These are phyloP conservation scores for Xanthia icteritia DNA, from an alignment of 2,888 invertebrate species.

Conservation along the genomic window DNA sequence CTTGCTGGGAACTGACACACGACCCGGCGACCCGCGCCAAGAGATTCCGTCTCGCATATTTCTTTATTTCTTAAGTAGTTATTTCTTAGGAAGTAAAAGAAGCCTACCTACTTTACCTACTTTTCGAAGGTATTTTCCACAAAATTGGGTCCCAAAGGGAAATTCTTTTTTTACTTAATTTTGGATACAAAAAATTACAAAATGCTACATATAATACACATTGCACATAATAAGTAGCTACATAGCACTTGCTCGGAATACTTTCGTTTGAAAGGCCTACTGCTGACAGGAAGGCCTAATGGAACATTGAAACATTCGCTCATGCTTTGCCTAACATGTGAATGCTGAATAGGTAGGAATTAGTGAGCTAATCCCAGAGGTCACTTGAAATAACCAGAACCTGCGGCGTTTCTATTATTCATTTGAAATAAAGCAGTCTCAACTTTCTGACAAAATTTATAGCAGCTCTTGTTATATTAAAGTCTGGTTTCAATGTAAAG, in stretches of 20 bases:
- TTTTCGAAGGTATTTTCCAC: conserved; percentile 10
- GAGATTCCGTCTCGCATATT: conserved; percentile 43
- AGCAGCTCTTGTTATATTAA: conserved; percentile 26
- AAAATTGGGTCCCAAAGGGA: background rate
- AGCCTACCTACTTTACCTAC: conserved; percentile 29
- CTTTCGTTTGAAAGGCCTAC: background rate
- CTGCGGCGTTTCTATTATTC: conserved; percentile 7
- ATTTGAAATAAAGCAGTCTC: conserved; percentile 29
- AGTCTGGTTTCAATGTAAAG: conserved; percentile 33
- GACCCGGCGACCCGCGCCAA: conserved; percentile 59
- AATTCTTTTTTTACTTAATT: conserved; percentile 3
- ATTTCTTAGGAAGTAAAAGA: conserved; percentile 40
- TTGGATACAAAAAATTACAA: background rate
- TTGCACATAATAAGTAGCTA: background rate
- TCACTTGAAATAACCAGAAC: background rate
- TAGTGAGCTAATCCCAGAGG: background rate
- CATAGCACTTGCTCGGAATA: background rate
- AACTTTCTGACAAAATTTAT: conserved; percentile 16
- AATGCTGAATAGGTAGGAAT: background rate
- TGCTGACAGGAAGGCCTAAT: background rate
- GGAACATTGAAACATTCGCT: background rate
- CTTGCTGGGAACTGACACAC: conserved; percentile 63
- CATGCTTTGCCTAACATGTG: background rate
- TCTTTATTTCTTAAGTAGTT: conserved; percentile 44
- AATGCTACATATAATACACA: background rate